Conservation (phyloP, 2,888 invertebrate species). For the Sturmia bella region DNA sequence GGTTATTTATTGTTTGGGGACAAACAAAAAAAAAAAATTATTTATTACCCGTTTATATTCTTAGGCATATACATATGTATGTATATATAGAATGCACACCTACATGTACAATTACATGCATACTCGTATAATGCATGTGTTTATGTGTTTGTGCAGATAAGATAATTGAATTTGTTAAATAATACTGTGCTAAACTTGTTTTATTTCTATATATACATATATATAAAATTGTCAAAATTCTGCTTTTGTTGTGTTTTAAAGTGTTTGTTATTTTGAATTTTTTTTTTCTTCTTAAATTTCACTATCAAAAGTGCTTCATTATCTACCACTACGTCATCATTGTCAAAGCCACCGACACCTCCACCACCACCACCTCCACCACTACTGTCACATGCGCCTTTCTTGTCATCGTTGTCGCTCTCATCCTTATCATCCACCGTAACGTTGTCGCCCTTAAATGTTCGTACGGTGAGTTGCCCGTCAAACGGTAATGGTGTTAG, state of each 20-base stretch:
- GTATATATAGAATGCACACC: too few species aligned
- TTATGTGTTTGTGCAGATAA: too few species aligned
- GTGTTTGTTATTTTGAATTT: conserved; percentile 54
- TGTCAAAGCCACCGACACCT: conserved; percentile 32
- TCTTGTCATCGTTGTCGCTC: conserved; percentile 67
- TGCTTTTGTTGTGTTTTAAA: conserved; percentile 43
- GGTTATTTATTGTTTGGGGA: neutral
- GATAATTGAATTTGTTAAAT: neutral
- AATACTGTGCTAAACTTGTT: neutral
- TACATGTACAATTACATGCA: too few species aligned
- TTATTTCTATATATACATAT: conserved; percentile 13
- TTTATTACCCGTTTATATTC: too few species aligned
- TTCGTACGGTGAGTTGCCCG: conserved; percentile 70
- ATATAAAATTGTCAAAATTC: conserved; percentile 14
- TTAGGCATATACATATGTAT: too few species aligned
- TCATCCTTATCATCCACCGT: conserved; percentile 72
- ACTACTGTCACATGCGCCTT: conserved; percentile 52
- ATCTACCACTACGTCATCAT: conserved; percentile 20
- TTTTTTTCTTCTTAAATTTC: conserved; percentile 53
- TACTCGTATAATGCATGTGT: too few species aligned
- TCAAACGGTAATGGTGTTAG: conserved; percentile 74
- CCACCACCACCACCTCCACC: conserved; percentile 67
- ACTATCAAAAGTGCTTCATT: conserved; percentile 55
- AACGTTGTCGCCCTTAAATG: conserved; percentile 48
- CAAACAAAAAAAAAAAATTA: too few species aligned